Base-by-base conservation (phyloP, 2,888 invertebrate species). In the Clusia tigrina region DNA sequence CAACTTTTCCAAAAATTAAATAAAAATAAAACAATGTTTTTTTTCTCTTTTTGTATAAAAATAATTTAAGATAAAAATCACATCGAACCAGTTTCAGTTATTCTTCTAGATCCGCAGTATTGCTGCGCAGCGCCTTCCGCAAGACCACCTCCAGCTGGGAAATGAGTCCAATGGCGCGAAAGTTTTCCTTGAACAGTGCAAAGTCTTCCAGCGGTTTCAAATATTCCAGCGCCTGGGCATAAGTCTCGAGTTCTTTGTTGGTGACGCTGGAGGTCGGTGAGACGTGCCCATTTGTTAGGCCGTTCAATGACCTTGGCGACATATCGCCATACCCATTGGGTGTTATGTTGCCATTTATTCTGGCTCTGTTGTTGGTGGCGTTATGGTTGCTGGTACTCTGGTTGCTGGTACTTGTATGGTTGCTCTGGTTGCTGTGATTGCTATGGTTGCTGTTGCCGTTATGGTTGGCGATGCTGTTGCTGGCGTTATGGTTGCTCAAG, bases 151-250 rank as follows among this genome's bases (percentile, higher is more conserved):
- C 82, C 60, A 81, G 60, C 61, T 81, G 81, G 1, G 82, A 79
- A 22, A 81, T 73, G 58, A 81, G 60, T 0, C 81, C 81, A 60
- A 81, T 81, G 24, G 81, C 82, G 10, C 81, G 77, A 59, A 78
- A 81, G 48, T 81, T 80, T 59, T 81, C 81, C 62, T 78, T 80
- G 62, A 79, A 74, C 3, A 81, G 73, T 12, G 78, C 81, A 68
- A 81, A 81, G 18, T 81, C 81, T 59, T 82, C 82, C 32, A 81
- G 56, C 0, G 81, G 81, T 52, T 80, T 81, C 0, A 81, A 66
- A 56, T 81, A 78, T 38, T 77, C 78, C 53, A 81, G 59, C 0
- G 81, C 81, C 54, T 81, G 78, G 1, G 71, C 70, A 56, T 81
- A 81, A 38, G 76, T 74, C 3, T 71, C 74, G 2, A 82, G 67